phyloP scores from a whole-genome alignment of 2,113 vertebrate genomes.

The Malurus cyaneus region DNA sequence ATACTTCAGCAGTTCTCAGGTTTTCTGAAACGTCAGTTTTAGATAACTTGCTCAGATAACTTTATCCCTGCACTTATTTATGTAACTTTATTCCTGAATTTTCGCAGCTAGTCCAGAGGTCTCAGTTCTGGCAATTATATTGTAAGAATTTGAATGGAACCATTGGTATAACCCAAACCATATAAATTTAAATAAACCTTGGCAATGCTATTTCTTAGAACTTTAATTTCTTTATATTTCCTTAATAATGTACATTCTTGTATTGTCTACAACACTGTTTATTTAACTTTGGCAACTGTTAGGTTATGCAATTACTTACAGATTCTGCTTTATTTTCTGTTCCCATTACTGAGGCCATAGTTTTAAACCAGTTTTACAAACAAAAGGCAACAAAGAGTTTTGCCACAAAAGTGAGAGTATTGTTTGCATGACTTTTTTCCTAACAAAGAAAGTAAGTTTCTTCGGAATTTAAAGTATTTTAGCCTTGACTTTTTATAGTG shows the following conservation, averaged over 20 bases:
- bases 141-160: background rate
- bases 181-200: background rate
- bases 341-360: background rate
- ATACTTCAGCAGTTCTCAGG: background rate
- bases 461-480: background rate
- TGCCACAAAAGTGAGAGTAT: background rate
- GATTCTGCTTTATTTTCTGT: background rate
- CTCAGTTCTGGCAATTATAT: background rate
- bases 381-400: background rate
- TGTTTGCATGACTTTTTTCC: background rate
- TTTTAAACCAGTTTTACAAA: background rate
- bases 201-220: background rate
- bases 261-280: background rate
- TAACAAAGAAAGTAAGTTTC: background rate
- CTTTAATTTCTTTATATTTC: background rate
- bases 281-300: background rate
- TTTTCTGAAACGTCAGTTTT: background rate
- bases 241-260: background rate
- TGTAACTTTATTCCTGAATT: background rate
- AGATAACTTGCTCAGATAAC: background rate
- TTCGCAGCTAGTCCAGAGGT: background rate
- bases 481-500: background rate
- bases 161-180: background rate
- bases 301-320: background rate
- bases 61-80: background rate